Evolutionary conservation across 2,797 vertebrate species (phyloP), one percentile per base, ranked within the genome.

Genomic region (Melanotaenia parkinsoni): DNA sequence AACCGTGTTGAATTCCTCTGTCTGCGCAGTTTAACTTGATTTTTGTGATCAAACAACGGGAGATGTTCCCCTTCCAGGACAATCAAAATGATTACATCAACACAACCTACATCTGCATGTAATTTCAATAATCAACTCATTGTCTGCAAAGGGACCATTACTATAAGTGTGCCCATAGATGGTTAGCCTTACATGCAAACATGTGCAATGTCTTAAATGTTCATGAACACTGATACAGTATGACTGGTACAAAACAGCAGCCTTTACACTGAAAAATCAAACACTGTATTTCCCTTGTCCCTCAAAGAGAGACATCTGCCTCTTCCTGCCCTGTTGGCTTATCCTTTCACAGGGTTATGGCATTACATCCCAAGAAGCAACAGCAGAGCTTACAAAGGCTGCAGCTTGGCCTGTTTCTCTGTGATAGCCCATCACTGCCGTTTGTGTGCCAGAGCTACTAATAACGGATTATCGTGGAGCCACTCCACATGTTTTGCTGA

Each of bases 381-480:
- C 76, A 68, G 77, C 22, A 70, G 67, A 78, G 85, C 83, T 74
- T 58, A 67, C 73, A 82, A 75, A 63, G 80, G 83, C 77, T 81
- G 74, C 81, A 88, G 82, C 78, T 69, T 45, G 73, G 84, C 73
- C 90, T 92, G 90, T 89, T 88, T 81, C 74, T 79, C 70, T 73
- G 79, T 80, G 86, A 91, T 91, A 89, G 88, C 64, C 88, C 79
- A 86, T 80, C 86, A 77, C 67, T 80, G 83, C 72, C 67, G 76
- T 74, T 82, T 81, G 76, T 77, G 81, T 85, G 91, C 90, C 88
- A 92, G 85, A 86, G 77, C 83, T 88, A 84, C 88, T 86, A 88
- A 90, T 88, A 88, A 82, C 22, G 81, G 91, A 93, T 92, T 91
- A 91, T 85, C 68, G 73, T 71, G 83, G 68, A 91, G 89, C 88